These are phyloP conservation scores for Nibea albiflora DNA, from an alignment of 2,113 vertebrate genomes.

Conservation along the genomic window DNA sequence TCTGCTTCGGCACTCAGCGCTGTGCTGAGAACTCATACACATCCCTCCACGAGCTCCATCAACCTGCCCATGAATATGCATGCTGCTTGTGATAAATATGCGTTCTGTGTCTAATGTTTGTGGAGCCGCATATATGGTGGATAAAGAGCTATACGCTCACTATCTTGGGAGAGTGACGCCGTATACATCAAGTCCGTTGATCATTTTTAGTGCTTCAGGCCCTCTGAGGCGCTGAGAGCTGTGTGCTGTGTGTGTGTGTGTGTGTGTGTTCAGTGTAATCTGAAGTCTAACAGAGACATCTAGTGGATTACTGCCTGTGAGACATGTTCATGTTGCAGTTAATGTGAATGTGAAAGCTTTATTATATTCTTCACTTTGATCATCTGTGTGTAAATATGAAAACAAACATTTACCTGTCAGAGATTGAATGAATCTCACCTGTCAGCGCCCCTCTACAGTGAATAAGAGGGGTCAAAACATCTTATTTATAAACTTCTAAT, in stretches of 20 bases:
- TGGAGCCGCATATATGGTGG: conserved; percentile 66
- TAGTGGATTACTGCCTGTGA: conserved; percentile 57
- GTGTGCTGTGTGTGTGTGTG: not conserved
- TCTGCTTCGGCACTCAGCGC: conserved; percentile 81
- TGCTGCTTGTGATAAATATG: conserved; percentile 69
- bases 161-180: conserved; percentile 57
- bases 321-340: not conserved
- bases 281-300: conserved; percentile 74
- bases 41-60: conserved; percentile 79
- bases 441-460: not conserved
- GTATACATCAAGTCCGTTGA: conserved; percentile 55
- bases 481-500: no score
- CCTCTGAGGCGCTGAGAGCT: conserved; percentile 38
- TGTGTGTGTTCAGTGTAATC: conserved; percentile 7
- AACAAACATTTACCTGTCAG: not conserved
- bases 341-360: not conserved
- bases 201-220: conserved; percentile 50
- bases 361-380: not conserved
- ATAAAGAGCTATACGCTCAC: conserved; percentile 67
- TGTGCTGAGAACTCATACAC: conserved; percentile 75
- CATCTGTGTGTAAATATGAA: not conserved
- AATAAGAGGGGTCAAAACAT: no score
- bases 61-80: conserved; percentile 82
- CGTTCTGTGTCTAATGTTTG: conserved; percentile 67
- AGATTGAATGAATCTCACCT: not conserved